These are phyloP conservation scores for Drosophila varians DNA, from an alignment of 1,140 invertebrate genomes.

Conservation along the genomic window DNA sequence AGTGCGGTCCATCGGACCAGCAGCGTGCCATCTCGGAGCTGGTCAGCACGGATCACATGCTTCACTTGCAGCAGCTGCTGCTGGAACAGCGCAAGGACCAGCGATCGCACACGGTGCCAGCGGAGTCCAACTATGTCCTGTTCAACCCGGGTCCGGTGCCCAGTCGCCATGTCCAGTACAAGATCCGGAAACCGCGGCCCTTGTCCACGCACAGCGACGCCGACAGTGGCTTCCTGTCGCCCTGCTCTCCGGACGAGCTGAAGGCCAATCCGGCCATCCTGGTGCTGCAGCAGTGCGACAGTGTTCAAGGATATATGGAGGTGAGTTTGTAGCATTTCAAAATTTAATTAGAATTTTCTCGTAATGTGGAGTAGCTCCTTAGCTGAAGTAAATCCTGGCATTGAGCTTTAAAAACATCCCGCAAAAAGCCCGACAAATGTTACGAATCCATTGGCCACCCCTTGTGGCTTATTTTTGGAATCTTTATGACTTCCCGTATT, in stretches of 20 bases:
- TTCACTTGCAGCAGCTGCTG: slow-evolving; percentile 71
- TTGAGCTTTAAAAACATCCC: not conserved
- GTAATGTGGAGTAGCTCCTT: not conserved
- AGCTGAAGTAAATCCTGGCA: not conserved
- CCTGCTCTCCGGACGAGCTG: slow-evolving; percentile 78
- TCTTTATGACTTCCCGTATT: not conserved
- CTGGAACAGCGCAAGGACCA: slow-evolving; percentile 57
- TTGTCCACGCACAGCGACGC: slow-evolving; percentile 82
- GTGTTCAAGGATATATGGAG: slow-evolving; percentile 83
- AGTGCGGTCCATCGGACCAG: slow-evolving; percentile 17
- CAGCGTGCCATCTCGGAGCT: slow-evolving; percentile 69
- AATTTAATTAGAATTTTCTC: not conserved
- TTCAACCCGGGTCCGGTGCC: slow-evolving; percentile 82
- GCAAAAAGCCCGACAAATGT: not conserved
- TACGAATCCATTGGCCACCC: not conserved
- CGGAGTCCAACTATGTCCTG: slow-evolving; percentile 81
- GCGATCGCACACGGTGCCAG: slow-evolving; percentile 72
- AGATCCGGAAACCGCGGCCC: slow-evolving; percentile 75
- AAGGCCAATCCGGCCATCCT: slow-evolving; percentile 75
- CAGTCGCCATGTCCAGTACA: slow-evolving; percentile 81
- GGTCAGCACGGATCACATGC: slow-evolving; percentile 73
- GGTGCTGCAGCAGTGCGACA: slow-evolving; percentile 82
- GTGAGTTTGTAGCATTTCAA: slow-evolving; percentile 56
- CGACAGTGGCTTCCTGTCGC: slow-evolving; percentile 82
- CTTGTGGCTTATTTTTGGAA: not conserved